Evolutionary conservation across 1,140 invertebrate species (phyloP).

Genomic region (Drosophila miranda): DNA sequence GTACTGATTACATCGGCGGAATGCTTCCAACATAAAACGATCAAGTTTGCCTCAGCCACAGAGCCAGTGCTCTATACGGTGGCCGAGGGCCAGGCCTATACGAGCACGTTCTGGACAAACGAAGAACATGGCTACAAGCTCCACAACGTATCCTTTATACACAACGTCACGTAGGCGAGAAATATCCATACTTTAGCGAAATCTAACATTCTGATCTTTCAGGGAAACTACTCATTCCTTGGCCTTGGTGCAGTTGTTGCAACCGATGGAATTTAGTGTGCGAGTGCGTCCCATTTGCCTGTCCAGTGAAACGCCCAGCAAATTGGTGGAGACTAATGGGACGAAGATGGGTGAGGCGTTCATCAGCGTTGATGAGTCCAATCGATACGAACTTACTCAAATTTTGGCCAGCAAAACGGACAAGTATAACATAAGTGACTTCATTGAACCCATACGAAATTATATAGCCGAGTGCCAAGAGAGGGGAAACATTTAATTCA

Average conservation of each 20-base stretch:
- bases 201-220: background rate
- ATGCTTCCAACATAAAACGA: background rate
- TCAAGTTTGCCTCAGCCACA: background rate
- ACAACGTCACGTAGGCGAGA: conserved; percentile 10
- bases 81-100: background rate
- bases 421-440: conserved; percentile 3
- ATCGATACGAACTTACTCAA: background rate
- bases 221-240: background rate
- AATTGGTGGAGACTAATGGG: too few relatives aligned
- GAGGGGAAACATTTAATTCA: conserved; percentile 59
- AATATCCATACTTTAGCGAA: background rate
- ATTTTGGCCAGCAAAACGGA: background rate
- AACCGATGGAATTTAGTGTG: conserved; percentile 15
- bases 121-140: conserved; percentile 20
- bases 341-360: background rate
- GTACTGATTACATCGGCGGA: conserved; percentile 20
- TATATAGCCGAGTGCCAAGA: background rate
- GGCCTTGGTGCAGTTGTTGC: background rate
- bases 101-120: background rate
- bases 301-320: accelerated
- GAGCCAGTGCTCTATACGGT: conserved; percentile 14
- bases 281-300: conserved; percentile 22
- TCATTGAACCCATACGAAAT: background rate
- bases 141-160: conserved; percentile 18
- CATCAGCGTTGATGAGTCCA: too few relatives aligned